Evolutionary conservation across 2,888 invertebrate genomes (phyloP).

Genomic region (Pogonocherus hispidulus): DNA sequence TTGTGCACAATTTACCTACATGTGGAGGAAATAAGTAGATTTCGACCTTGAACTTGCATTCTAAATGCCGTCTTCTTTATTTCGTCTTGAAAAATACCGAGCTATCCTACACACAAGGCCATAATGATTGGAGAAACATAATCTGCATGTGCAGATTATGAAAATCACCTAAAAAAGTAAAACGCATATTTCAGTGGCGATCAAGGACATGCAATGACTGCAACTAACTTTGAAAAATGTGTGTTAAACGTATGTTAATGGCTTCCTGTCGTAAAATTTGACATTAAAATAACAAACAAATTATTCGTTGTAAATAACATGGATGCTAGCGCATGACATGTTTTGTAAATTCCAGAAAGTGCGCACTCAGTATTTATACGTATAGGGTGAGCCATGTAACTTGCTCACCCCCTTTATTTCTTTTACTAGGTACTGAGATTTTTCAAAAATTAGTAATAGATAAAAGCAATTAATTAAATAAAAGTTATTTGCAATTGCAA

Average conservation of each 20-base stretch:
- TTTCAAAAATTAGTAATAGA: too few relatives aligned
- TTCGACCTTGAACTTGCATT: conserved; percentile 21
- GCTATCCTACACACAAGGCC: conserved; percentile 5
- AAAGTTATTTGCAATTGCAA: too few relatives aligned
- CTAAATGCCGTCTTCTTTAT: conserved; percentile 15
- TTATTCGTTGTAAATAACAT: conserved; percentile 1
- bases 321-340: not conserved
- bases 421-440: too few relatives aligned
- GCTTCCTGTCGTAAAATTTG: not conserved
- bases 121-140: conserved; percentile 2
- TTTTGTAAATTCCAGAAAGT: not conserved
- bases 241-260: not conserved
- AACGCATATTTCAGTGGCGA: not conserved
- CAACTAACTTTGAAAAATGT: not conserved
- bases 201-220: not conserved
- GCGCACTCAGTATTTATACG: not conserved
- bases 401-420: too few relatives aligned
- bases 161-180: not conserved
- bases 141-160: not conserved
- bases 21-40: conserved; percentile 18
- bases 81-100: conserved; percentile 4
- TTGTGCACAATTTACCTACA: conserved; percentile 12
- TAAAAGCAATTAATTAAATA: too few relatives aligned
- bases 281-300: conserved; percentile 5
- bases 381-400: too few relatives aligned